These are phyloP conservation scores for Lates calcarifer DNA, from an alignment of 2,113 vertebrate species.

Conservation along the genomic window DNA sequence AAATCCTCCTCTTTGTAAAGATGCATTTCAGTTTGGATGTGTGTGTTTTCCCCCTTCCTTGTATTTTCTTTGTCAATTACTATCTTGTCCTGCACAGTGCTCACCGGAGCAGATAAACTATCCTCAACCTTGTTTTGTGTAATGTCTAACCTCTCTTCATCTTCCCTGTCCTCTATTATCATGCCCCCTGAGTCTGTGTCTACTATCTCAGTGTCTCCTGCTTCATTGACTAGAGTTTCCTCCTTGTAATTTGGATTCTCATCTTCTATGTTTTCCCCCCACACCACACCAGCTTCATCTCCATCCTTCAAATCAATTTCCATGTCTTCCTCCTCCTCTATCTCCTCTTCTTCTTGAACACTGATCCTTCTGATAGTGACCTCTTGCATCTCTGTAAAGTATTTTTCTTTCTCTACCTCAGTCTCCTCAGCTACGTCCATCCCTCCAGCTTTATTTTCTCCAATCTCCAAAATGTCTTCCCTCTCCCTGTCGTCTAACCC, in stretches of 20 bases:
- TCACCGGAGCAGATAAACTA: constrained; percentile 43
- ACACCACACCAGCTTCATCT: not conserved
- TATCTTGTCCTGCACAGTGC: constrained; percentile 21
- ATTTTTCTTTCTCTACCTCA: constrained; percentile 15
- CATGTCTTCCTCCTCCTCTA: constrained; percentile 11
- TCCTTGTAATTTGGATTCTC: constrained; percentile 14
- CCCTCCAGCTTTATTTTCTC: constrained; percentile 2
- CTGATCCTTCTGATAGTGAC: constrained; percentile 1
- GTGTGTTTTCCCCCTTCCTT: constrained; percentile 6
- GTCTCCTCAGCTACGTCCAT: not conserved
- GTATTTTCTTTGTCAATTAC: constrained; percentile 17
- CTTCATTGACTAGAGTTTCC: not conserved
- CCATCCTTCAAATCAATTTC: not conserved
- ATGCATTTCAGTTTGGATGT: constrained; percentile 17
- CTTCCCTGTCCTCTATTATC: constrained; percentile 3
- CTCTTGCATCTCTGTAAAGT: not conserved
- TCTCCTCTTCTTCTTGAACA: constrained; percentile 27
- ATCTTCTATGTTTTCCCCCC: constrained; percentile 6
- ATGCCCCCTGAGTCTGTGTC: constrained; percentile 14
- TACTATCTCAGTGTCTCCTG: not conserved
- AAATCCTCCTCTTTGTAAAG: constrained; percentile 9
- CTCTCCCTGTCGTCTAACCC: not conserved
- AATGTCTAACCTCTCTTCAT: constrained; percentile 22
- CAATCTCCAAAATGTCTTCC: not conserved
- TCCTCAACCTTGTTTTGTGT: constrained; percentile 19